Evolutionary conservation across 2,888 invertebrate species (phyloP).

Genomic region (Agrenia bidenticulata): DNA sequence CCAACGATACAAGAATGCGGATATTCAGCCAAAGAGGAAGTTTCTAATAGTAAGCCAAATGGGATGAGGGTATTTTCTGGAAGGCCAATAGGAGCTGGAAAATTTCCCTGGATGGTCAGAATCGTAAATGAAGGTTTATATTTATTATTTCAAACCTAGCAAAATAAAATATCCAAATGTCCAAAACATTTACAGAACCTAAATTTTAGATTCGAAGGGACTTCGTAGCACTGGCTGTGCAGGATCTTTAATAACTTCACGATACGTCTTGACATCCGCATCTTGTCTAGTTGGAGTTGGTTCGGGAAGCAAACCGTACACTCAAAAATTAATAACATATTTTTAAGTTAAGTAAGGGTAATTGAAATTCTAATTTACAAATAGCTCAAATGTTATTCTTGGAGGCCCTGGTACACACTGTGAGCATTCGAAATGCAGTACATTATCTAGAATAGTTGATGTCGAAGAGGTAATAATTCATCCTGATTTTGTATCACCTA

Average conservation of each 20-base stretch:
- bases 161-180: too few relatives aligned
- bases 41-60: neutral
- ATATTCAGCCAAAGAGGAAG: slow-evolving; percentile 1
- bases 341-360: too few relatives aligned
- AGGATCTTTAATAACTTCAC: neutral
- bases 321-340: neutral
- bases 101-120: slow-evolving; percentile 13
- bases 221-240: neutral
- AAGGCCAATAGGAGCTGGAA: neutral
- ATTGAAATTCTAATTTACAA: too few relatives aligned
- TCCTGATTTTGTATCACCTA: slow-evolving; percentile 10
- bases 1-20: slow-evolving; percentile 35
- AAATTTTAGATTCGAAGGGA: slow-evolving; percentile 5
- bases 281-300: neutral
- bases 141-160: too few relatives aligned
- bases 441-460: neutral
- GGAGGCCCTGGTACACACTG: neutral
- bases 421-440: slow-evolving; percentile 1
- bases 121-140: slow-evolving; percentile 5
- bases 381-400: slow-evolving; percentile 3
- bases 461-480: slow-evolving; percentile 2
- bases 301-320: neutral
- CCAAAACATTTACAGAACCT: too few relatives aligned
- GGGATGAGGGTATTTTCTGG: neutral
- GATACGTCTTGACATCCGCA: slow-evolving; percentile 4